Conservation (phyloP, 2,113 vertebrate genomes). For the Struthio camelus region DNA sequence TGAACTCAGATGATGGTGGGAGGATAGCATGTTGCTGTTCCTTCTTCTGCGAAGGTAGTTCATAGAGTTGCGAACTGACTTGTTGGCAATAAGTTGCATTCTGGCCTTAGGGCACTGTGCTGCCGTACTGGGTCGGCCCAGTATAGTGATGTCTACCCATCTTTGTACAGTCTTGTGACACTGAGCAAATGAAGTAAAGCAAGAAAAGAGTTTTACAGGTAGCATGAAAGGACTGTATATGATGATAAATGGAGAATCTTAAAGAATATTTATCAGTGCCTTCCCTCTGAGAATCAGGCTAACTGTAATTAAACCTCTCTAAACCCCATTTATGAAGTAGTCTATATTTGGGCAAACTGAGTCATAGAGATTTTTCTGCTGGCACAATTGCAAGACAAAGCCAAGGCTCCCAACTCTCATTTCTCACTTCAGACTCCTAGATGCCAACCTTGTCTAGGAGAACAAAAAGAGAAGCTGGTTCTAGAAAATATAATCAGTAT, state of each 20-base stretch:
- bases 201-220: not conserved
- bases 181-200: not conserved
- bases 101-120: not conserved
- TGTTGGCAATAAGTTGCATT: fast-evolving
- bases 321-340: not conserved
- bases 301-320: not conserved
- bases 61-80: fast-evolving
- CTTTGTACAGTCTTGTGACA: not conserved
- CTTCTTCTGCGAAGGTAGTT: not conserved
- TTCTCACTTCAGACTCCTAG: not conserved
- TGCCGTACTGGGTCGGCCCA: not conserved
- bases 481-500: conserved; percentile 6
- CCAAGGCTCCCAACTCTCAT: not conserved
- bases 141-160: not conserved
- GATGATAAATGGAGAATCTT: not conserved
- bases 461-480: not conserved
- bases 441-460: not conserved
- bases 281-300: not conserved
- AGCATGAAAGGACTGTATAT: not conserved
- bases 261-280: not conserved
- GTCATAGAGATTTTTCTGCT: not conserved
- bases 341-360: conserved; percentile 14
- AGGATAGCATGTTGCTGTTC: not conserved
- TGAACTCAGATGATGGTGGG: not conserved
- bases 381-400: not conserved